phyloP scores from a whole-genome alignment of 2,888 invertebrate genomes.

The Trichogramma dendrolimi region DNA sequence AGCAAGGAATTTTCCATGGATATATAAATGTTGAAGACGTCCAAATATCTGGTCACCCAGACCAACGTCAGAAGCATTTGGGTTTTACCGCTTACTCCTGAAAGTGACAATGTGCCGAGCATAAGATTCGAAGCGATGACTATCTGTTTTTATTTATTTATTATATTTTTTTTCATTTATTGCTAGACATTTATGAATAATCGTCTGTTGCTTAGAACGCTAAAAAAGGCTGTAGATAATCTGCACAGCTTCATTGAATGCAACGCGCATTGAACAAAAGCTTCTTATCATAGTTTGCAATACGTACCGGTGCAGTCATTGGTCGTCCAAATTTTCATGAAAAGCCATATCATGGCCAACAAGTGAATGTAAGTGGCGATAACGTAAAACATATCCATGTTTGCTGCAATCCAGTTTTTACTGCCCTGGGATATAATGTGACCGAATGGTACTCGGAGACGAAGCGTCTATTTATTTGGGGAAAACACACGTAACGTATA shows the following conservation, averaged over 20 bases:
- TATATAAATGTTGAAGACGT: neutral
- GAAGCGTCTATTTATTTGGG: too few species aligned
- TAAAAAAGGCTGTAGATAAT: too few species aligned
- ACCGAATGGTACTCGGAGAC: too few species aligned
- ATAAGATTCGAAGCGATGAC: too few species aligned
- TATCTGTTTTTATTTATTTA: too few species aligned
- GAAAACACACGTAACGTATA: too few species aligned
- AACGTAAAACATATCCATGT: slow-evolving; percentile 4
- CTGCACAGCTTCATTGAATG: too few species aligned
- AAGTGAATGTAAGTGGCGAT: slow-evolving; percentile 9
- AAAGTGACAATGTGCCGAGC: neutral
- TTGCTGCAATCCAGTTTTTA: neutral
- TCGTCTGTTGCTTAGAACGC: too few species aligned
- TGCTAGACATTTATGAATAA: too few species aligned
- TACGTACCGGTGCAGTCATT: slow-evolving; percentile 11
- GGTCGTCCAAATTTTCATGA: slow-evolving; percentile 12
- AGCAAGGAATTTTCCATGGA: neutral
- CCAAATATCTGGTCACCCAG: slow-evolving; percentile 6
- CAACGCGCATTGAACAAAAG: neutral
- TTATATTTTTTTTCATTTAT: neutral
- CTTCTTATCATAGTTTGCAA: neutral
- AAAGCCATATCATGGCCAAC: neutral
- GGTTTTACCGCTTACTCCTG: slow-evolving; percentile 13
- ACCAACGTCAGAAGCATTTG: slow-evolving; percentile 9
- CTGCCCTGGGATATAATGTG: too few species aligned